These are phyloP conservation scores for Bombus picipes DNA, from an alignment of 1,140 invertebrate genomes.

Conservation along the genomic window DNA sequence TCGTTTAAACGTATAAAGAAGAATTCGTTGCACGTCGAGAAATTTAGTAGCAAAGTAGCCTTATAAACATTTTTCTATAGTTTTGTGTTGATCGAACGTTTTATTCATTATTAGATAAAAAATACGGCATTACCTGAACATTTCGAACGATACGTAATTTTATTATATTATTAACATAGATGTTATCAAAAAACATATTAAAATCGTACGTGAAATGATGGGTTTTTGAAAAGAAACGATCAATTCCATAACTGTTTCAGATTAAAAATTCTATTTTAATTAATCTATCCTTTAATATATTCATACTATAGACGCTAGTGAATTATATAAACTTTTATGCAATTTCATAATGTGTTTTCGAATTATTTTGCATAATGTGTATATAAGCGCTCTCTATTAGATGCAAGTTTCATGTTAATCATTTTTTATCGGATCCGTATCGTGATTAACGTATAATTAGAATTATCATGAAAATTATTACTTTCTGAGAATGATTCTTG, in stretches of 20 bases:
- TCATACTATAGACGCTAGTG: background rate
- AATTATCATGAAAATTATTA: background rate
- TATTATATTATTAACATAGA: too few relatives aligned
- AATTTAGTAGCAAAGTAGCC: background rate
- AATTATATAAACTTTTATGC: background rate
- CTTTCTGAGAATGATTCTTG: background rate
- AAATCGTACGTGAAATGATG: background rate
- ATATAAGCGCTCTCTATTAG: background rate
- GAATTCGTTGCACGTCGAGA: constrained; percentile 26
- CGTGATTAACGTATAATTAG: background rate
- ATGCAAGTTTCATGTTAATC: background rate
- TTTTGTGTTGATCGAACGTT: background rate
- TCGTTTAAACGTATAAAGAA: background rate
- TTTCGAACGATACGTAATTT: background rate
- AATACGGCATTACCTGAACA: background rate
- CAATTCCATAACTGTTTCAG: background rate
- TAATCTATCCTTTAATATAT: background rate
- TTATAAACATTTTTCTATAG: background rate
- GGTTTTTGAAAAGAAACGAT: background rate
- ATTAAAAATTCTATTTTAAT: background rate
- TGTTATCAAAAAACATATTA: background rate
- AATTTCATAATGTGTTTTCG: background rate
- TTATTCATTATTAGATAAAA: background rate
- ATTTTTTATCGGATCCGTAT: background rate
- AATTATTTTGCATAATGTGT: background rate